Evolutionary conservation across 1,140 invertebrate genomes (phyloP), one percentile per base, ranked within the genome.

Genomic region (Cydia pomonella): DNA sequence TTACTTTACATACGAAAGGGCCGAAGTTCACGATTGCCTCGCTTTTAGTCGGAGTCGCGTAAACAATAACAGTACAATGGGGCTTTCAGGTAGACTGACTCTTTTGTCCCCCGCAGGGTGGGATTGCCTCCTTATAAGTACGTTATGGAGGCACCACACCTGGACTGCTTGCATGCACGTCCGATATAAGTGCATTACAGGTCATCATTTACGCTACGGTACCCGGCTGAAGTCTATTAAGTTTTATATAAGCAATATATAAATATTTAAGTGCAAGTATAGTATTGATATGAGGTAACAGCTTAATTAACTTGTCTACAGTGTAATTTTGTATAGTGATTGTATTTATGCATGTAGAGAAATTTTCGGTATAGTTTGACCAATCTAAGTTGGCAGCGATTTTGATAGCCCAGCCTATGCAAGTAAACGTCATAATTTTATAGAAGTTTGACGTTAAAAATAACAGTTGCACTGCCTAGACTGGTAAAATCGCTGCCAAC

Each of bases 1-100:
- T 69, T 33, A 33, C 64, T 69, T 69, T 69, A 69, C 64, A 69
- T 69, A 69, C 12, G 12, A 66, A 74, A 74, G n/a, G 44, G 63
- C 38, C 27, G 21, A 64, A 44, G 63, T 62, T 74, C 44, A 25
- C 75, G 69, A 76, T 63, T 76, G 47, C 27, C 59, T 50, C 38
- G 72, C 75, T 71, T 76, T 76, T 76, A 66, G 72, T 76, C n/a
- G 74, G 59, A 29, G 29, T 50, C 59, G 66, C 69, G 53, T 47
- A 73, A 69, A 76, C 75, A 76, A 76, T 76, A 76, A 76, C 27
- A 33, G 72, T 69, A 73, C 75, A 76, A 73, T 76, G 33, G 72
- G 63, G 72, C 72, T 76, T 73, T 73, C 53, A 76, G 75, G 75
- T 73, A 33, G 16, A 75, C 63, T 38, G 41, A 71, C 50, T 75